Evolutionary conservation across 2,888 invertebrate genomes (phyloP), one percentile per base, ranked within the genome.

Genomic region (Anagyrus pseudococci): DNA sequence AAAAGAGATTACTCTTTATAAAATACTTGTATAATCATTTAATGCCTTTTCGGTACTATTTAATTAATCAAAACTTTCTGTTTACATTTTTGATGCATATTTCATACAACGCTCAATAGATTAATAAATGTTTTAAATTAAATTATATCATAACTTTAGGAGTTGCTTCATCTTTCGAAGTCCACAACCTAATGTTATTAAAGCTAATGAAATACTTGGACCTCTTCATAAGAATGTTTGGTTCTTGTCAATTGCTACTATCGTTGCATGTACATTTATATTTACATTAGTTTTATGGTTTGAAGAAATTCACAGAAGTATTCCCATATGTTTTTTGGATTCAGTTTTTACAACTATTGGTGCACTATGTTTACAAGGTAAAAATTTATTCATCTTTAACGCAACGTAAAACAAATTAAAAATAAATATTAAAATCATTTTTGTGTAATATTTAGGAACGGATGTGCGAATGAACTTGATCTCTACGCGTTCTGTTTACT

Each of bases 341-440:
- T 43, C 43, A 4, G 46, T 68, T n/a, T 49, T 73, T 13, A 54
- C 73, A n/a, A 56, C 62, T 7, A 1, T 71, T 8, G 72, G 68
- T 8, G 68, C 74, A 4, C 44, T 75, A n/a, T 72, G 74, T 23
- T 74, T 73, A 55, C 75, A 75, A 71, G 75, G 75, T 74, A 62
- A n/a, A 33, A 22, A 44, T 46, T 46, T 46, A 13, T 3, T n/a
- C 13, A 44, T 44, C 17, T 19, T 23, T 22, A 23, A 1, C 22
- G 15, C 20, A 8, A 13, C 23, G 10, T 46, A 15, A 8, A 17
- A 43, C 20, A n/a, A 0, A 41, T 23, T 54, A 37, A 37, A 37
- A 37, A 37, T 13, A 37, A 4, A 8, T 37, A 8, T 37, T 10
- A 2, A 13, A 29, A 49, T 49, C 8, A 0, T 29, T 19, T 6